Conservation (phyloP, 2,888 invertebrate genomes). For the Hyles lineata region DNA sequence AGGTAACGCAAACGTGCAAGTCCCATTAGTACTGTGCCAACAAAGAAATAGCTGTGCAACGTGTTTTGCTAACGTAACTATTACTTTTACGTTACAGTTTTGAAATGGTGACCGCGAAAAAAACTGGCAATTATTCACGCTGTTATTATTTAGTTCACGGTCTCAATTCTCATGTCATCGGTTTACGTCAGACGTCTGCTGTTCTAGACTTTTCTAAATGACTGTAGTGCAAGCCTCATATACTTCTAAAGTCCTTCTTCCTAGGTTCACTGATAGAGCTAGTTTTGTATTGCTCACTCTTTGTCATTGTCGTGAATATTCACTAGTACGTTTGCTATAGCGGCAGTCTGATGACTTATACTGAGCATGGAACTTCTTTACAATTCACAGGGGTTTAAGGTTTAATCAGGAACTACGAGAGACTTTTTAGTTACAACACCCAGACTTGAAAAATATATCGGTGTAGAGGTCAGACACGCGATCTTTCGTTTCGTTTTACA, state of each 20-base stretch:
- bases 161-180: conserved; percentile 21
- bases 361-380: no score
- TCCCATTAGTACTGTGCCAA: conserved; percentile 33
- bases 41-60: conserved; percentile 32
- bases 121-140: conserved; percentile 32
- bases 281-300: no score
- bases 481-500: no score
- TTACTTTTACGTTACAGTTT: conserved; percentile 35
- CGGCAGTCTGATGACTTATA: no score
- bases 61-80: conserved; percentile 34
- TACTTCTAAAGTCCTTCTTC: background rate
- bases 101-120: conserved; percentile 38
- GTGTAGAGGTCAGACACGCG: no score
- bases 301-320: no score
- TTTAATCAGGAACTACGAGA: no score
- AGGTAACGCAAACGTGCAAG: conserved; percentile 34
- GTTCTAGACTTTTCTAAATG: conserved; percentile 5
- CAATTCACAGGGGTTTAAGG: no score
- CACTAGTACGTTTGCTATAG: no score
- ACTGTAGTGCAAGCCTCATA: background rate
- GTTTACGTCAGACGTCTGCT: background rate
- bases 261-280: no score
- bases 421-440: no score
- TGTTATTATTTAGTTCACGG: conserved; percentile 29
- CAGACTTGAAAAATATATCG: no score